Evolutionary conservation across 2,797 vertebrate genomes (phyloP).

Genomic region (Schizopygopsis pylzovi): DNA sequence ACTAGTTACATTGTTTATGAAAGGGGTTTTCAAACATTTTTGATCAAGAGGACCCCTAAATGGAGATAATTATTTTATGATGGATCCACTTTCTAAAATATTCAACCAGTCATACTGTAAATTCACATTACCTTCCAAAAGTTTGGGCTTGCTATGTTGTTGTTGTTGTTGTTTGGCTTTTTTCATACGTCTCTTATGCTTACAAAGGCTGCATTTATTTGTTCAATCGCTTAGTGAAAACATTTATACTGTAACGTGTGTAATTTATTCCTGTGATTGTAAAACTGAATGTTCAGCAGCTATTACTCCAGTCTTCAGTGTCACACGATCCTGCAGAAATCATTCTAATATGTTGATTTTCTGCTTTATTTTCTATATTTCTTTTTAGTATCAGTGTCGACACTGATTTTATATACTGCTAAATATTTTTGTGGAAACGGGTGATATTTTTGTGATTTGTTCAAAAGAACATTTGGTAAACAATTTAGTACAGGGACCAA

Average conservation of each 20-base stretch:
- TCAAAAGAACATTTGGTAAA: no score
- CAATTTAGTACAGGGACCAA: no score
- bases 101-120: neutral
- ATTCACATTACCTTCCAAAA: neutral
- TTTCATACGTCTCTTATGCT: no score
- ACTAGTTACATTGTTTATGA: neutral
- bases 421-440: neutral
- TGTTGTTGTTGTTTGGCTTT: no score
- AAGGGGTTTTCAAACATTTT: neutral
- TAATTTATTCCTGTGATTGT: neutral
- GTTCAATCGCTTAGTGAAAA: neutral
- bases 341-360: neutral
- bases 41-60: neutral
- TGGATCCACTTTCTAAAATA: neutral
- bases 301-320: neutral
- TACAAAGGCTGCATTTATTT: neutral
- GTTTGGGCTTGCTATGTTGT: neutral
- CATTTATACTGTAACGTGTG: neutral
- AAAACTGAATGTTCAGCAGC: neutral
- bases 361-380: neutral
- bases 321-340: neutral
- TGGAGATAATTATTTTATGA: neutral
- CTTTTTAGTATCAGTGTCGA: no score
- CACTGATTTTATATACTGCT: no score
- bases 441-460: no score